Base-by-base conservation (phyloP, 2,113 vertebrate species). In the Albula glossodonta region DNA sequence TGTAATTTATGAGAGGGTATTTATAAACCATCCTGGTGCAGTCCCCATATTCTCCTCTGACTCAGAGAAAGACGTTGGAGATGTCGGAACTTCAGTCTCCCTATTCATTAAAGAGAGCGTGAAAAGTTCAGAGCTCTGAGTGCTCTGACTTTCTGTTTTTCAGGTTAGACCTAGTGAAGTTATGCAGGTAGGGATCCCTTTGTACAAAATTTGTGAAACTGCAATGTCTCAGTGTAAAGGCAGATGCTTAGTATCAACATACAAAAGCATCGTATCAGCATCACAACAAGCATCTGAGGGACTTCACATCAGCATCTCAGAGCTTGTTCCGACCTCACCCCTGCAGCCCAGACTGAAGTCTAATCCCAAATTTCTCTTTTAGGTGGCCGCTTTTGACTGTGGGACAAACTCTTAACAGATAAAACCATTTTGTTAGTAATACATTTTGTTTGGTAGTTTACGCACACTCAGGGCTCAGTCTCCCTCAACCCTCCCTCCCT, bases 201-300 rank as follows among this genome's bases (percentile, higher is more conserved):
- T 41, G 31, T 41, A 41, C 31, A 41, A 41, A 41, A 41, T 41
- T 0, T 41, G 31, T 41, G 31, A 0, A 41, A 41, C 31, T 41
- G 31, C 31, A 41, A 41, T 41, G 31, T 41, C 31, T 1, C 31
- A 41, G 31, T 82, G 77, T 50, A 49, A 83, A 52, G 78, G 81
- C 79, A 78, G 17, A 86, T 60, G 56, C 50, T 41, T 41, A 41
- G 31, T 84, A 48, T 87, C n/a, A 12, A 51, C 8, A 80, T 49
- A 22, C 49, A 86, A 10, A 12, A 51, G 84, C 17, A 19, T 66
- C 60, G 6, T 5, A 31, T 25, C 70, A 74, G n/a, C 70, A 2
- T 31, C n/a, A 10, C 70, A 25, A 8, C 70, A 74, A 2, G 31
- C 31, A 41, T 41, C 31, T 41, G 31, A 41, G 31, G 31, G 31